These are phyloP conservation scores for Papilio helenus DNA, from an alignment of 1,140 invertebrate genomes.

Conservation along the genomic window DNA sequence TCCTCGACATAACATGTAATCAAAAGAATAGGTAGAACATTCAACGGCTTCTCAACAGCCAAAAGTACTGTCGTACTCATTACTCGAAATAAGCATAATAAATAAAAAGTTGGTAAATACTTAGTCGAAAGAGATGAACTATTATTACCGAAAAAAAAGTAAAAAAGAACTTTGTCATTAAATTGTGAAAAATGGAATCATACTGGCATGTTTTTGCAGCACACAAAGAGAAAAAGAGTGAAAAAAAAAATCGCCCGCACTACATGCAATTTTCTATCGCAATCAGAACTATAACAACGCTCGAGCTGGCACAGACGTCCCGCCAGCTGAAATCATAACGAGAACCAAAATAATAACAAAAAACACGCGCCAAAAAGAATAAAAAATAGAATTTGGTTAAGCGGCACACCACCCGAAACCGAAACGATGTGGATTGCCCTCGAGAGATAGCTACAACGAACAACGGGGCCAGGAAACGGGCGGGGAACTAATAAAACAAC, in stretches of 20 bases:
- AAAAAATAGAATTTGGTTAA: conserved; percentile 65
- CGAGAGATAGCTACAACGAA: conserved; percentile 63
- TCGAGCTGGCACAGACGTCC: conserved; percentile 48
- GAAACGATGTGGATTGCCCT: conserved; percentile 75
- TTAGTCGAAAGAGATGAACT: conserved; percentile 7
- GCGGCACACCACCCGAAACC: conserved; percentile 66
- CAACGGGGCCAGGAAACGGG: conserved; percentile 59
- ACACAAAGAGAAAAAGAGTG: conserved; percentile 34
- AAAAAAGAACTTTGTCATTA: conserved; percentile 35
- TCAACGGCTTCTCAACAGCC: neutral
- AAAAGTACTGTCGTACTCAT: conserved; percentile 18
- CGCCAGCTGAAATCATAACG: conserved; percentile 56
- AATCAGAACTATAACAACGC: conserved; percentile 56
- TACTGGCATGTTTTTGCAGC: conserved; percentile 39
- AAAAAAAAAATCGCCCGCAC: conserved; percentile 41
- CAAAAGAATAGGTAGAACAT: neutral
- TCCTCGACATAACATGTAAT: too few relatives aligned
- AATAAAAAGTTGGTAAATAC: conserved; percentile 24
- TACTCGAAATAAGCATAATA: conserved; percentile 31
- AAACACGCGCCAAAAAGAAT: conserved; percentile 52
- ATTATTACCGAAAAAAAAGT: conserved; percentile 27
- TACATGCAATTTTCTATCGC: conserved; percentile 53
- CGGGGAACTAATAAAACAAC: conserved; percentile 49
- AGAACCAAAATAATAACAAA: conserved; percentile 67
- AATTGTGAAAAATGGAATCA: conserved; percentile 39